A percentile compares a stretch with the other conserved stretches of the same genome.
Conservation (phyloP, 2,888 invertebrate genomes). For the Scotopteryx bipunctaria region DNA sequence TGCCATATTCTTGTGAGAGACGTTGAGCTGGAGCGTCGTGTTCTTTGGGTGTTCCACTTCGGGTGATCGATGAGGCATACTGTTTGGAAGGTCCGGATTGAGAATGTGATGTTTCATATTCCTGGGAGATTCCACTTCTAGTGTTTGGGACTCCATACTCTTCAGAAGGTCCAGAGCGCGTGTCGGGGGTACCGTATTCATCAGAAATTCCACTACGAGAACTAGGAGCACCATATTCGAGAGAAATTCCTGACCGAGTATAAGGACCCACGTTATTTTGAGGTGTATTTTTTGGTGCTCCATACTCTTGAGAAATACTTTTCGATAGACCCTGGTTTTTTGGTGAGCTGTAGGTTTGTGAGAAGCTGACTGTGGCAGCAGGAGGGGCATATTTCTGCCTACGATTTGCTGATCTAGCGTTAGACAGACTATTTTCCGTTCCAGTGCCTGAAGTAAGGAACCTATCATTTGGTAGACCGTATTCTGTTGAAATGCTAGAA, state of each 20-base stretch:
- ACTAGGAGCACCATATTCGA: slow-evolving; percentile 48
- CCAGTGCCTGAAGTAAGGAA: not conserved
- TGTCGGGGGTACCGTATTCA: not conserved
- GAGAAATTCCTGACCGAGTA: slow-evolving; percentile 39
- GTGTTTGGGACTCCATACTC: slow-evolving; percentile 48
- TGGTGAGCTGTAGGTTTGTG: slow-evolving; percentile 38
- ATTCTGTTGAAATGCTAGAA: slow-evolving; percentile 4
- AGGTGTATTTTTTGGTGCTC: slow-evolving; percentile 2
- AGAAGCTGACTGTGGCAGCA: slow-evolving; percentile 21
- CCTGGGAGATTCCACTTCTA: slow-evolving; percentile 38
- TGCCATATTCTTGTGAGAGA: slow-evolving; percentile 34
- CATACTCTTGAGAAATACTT: slow-evolving; percentile 19
- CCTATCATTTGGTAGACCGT: slow-evolving; percentile 8
- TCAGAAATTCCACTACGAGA: slow-evolving; percentile 31
- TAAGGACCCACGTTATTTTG: slow-evolving; percentile 50
- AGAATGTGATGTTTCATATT: slow-evolving; percentile 49
- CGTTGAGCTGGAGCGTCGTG: slow-evolving; percentile 23
- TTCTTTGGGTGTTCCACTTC: slow-evolving; percentile 17
- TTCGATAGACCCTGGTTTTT: slow-evolving; percentile 20
- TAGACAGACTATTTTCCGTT: slow-evolving; percentile 11
- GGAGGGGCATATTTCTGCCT: slow-evolving; percentile 30
- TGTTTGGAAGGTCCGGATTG: slow-evolving; percentile 36
- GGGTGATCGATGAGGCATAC: slow-evolving; percentile 32
- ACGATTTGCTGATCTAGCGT: slow-evolving; percentile 15
- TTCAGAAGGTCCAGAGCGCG: slow-evolving; percentile 30